Base-by-base conservation (phyloP, 2,888 invertebrate genomes). In the Xestia rhomboidea region DNA sequence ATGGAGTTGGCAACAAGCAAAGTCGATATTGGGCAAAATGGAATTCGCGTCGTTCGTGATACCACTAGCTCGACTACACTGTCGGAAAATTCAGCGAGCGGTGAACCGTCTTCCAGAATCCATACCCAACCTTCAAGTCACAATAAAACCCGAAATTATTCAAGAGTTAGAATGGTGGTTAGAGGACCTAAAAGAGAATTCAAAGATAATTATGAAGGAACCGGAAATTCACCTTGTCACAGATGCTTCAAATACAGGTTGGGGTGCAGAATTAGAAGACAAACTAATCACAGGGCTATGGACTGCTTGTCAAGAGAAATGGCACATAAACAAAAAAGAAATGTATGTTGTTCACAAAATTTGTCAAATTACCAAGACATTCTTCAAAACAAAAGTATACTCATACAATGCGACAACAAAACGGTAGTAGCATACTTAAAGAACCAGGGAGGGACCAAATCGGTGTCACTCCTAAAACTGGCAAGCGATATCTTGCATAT, bases 261-360 rank as follows among this genome's bases (percentile, higher is more conserved):
- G 44, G 30, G 70, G 44, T 24, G 64, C 71, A 27, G 71, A 72
- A 7, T 27, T 72, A 71, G 62, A 62, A 62, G 62, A 46, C 70
- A 8, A 34, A 7, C 62, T 62, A 11, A 71, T 71, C 24, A n/a
- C 62, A 62, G 70, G 62, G 11, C 18, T 46, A 46, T 46, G 62
- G 62, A 62, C 30, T 11, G 18, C 62, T 15, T 24, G 6, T 2
- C 46, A 71, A 71, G 30, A 54, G 38, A 54, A 68, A 41, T 41
- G 54, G 54, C 68, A 68, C 68, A 27, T 68, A 68, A 54, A 54
- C 54, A 27, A 38, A 34, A 68, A 68, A 38, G n/a, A 54, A 54
- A 63, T 71, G 62, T 60, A 10, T 11, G 44, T 57, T 41, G 8
- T 69, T 13, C 57, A 69, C 69, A 41, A 41, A 69, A 57, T 7